Evolutionary conservation across 1,140 invertebrate species (phyloP).

Genomic region (Zaprionus gabonicus): DNA sequence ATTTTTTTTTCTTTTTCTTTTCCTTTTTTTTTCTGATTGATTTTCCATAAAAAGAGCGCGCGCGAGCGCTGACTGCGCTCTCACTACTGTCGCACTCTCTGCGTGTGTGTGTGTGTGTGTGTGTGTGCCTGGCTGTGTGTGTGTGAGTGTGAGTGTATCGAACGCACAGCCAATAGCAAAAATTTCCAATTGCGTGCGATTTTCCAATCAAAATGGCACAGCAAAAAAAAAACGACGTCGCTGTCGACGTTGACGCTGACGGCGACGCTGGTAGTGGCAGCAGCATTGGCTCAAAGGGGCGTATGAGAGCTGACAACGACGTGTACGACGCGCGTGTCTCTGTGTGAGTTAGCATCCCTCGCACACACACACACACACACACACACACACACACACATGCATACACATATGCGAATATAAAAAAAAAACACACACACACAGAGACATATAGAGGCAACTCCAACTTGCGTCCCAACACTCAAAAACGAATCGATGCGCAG

Average conservation of each 20-base stretch:
- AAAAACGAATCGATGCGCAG: constrained; percentile 63
- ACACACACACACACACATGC: constrained; percentile 5
- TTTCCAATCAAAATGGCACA: constrained; percentile 81
- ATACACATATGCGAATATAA: constrained; percentile 48
- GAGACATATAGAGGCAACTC: constrained; percentile 34
- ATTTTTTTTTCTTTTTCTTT: constrained; percentile 24
- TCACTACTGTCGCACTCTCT: constrained; percentile 33
- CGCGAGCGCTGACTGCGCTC: constrained; percentile 36
- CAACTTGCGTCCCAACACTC: constrained; percentile 43
- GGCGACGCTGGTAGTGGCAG: constrained; percentile 8
- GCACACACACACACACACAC: constrained; percentile 20
- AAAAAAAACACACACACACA: constrained; percentile 22
- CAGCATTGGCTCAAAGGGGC: constrained; percentile 40
- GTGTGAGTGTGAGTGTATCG: constrained; percentile 57
- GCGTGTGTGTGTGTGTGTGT: neutral
- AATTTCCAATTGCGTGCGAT: constrained; percentile 81
- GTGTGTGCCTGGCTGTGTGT: constrained; percentile 9
- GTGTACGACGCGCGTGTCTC: neutral
- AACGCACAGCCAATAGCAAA: constrained; percentile 80
- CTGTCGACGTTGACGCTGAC: constrained; percentile 8
- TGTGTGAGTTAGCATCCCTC: constrained; percentile 28
- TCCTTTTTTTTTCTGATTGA: constrained; percentile 64
- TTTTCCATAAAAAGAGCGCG: constrained; percentile 74
- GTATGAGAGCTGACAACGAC: constrained; percentile 36
- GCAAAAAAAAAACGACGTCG: constrained; percentile 43